Evolutionary conservation across 2,797 vertebrate genomes (phyloP), one percentile per base, ranked within the genome.

Genomic region (Typhlichthys eigenmanni): DNA sequence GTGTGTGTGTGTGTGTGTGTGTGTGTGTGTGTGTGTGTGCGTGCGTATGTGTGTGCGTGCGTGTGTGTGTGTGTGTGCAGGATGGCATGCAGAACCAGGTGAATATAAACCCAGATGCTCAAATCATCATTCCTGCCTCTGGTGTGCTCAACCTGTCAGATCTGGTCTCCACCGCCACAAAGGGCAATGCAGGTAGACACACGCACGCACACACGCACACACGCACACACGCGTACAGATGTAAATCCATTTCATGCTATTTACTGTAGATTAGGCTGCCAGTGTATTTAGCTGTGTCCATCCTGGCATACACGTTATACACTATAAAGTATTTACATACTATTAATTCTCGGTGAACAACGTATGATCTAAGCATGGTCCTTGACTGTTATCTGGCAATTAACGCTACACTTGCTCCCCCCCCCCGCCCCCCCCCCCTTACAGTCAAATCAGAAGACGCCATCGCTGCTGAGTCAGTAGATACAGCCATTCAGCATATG

Each of bases 61-160:
- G 38, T 46, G 57, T 55, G 13, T 19, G 13, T 68, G 19, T 66
- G 6, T 54, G 60, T 17, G 13, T 13, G 11, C 58, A 94, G 92
- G 93, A 92, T 54, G 87, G 89, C 0, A 93, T 94, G 91, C 91
- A 92, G 69, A 91, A 73, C 48, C 91, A 91, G 69, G 81, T 76
- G 1, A 77, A 58, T 0, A 0, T 72, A 17, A 77, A 83, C 9
- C 66, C 75, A 0, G 85, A 88, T 58, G 78, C 85, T n/a, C 85
- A 89, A 61, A 85, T 90, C 52, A 53, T 93, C 66, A 78, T 94
- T 63, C 53, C 88, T 0, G 72, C 92, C 0, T 85, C 86, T 55
- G 92, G 91, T n/a, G 74, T 93, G 2, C 74, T 93, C 45, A 88
- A 65, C 48, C 77, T 92, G 0, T 4, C 84, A 0, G 72, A 83